Conservation (phyloP, 1,140 invertebrate species). For the Caenorhabditis latens region DNA sequence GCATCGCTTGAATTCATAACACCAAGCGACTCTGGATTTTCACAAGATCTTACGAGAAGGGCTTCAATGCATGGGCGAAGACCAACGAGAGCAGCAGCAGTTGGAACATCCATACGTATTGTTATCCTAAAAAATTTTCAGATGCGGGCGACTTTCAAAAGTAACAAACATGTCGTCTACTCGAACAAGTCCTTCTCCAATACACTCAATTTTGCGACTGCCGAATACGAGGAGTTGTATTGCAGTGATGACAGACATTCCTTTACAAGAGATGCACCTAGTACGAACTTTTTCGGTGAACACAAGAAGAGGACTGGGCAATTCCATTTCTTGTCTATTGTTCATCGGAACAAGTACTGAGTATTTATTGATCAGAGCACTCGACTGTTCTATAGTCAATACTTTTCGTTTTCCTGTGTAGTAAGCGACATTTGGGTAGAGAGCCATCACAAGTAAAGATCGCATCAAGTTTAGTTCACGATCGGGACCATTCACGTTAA, state of each 20-base stretch:
- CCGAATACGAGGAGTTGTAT: conserved; percentile 93
- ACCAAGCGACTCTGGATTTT: conserved; percentile 83
- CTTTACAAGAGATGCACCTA: conserved; percentile 94
- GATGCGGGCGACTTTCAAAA: neutral
- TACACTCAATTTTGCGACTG: conserved; percentile 86
- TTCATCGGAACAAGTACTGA: conserved; percentile 92
- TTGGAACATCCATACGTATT: conserved; percentile 86
- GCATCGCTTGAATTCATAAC: neutral
- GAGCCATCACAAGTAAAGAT: conserved; percentile 80
- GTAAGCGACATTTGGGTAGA: conserved; percentile 95
- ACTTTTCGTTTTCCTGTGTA: conserved; percentile 93
- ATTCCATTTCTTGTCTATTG: conserved; percentile 82
- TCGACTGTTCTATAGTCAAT: conserved; percentile 92
- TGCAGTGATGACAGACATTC: conserved; percentile 95
- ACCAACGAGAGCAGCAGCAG: conserved; percentile 86
- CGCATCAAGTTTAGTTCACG: conserved; percentile 86
- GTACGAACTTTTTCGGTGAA: conserved; percentile 98
- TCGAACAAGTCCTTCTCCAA: conserved; percentile 81
- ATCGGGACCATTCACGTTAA: conserved; percentile 85
- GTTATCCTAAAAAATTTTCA: conserved; percentile 83
- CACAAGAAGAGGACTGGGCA: conserved; percentile 94
- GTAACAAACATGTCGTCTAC: conserved; percentile 85
- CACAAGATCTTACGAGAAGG: conserved; percentile 85
- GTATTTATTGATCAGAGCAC: conserved; percentile 93
- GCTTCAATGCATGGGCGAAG: conserved; percentile 89